Conservation (phyloP, 2,888 invertebrate species). For the Uloborus plumipes region DNA sequence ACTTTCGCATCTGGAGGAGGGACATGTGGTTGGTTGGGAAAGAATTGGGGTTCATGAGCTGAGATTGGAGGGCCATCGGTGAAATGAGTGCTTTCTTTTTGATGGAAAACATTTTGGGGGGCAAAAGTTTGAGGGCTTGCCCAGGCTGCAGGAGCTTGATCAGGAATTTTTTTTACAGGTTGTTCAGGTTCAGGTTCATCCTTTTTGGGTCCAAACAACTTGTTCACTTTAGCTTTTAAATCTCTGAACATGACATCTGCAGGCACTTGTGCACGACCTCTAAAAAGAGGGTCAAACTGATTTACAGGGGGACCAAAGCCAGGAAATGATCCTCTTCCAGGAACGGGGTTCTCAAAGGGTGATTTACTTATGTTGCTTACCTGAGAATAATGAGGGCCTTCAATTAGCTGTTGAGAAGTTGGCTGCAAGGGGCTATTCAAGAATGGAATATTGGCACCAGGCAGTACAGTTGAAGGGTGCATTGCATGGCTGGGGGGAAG, state of each 20-base stretch:
- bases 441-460: too few relatives aligned
- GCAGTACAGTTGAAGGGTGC: too few relatives aligned
- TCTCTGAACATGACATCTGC: conserved; percentile 42
- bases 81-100: background rate
- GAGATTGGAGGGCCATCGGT: background rate
- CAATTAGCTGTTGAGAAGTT: too few relatives aligned
- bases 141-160: background rate
- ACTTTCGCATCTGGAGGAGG: conserved; percentile 54
- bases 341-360: too few relatives aligned
- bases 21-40: conserved; percentile 3
- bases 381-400: too few relatives aligned
- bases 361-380: too few relatives aligned
- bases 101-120: conserved; percentile 1
- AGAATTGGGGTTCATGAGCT: too few relatives aligned
- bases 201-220: conserved; percentile 52
- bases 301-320: too few relatives aligned
- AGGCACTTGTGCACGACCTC: background rate
- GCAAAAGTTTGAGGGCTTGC: conserved; percentile 4
- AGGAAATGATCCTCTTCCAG: too few relatives aligned
- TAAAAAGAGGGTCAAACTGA: too few relatives aligned
- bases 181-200: background rate
- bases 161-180: background rate
- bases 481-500: too few relatives aligned
- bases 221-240: conserved; percentile 38
- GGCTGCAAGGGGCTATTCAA: too few relatives aligned